Evolutionary conservation across 2,797 vertebrate genomes (phyloP), one percentile per base, ranked within the genome.

Genomic region (Emys orbicularis): DNA sequence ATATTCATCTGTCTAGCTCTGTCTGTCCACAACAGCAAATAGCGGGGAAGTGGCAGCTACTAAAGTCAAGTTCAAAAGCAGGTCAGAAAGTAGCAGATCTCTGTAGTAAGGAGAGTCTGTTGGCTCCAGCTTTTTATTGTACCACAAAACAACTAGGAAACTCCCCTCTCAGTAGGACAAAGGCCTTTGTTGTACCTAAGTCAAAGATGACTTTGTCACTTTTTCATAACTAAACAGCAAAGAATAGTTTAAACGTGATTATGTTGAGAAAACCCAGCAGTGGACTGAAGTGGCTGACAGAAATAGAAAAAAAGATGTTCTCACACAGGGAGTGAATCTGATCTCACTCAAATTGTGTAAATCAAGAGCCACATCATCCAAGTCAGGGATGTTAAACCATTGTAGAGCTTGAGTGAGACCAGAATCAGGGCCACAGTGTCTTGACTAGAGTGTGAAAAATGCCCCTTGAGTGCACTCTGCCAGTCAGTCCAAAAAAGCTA

Each of bases 41-140:
- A 61, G 53, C 44, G 68, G 68, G 81, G 89, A 61, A 84, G 80
- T 8, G n/a, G 84, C 79, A 88, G 44, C 65, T 97, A 91, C 90
- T 92, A 91, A 97, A 96, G 96, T 83, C 74, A 96, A 97, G 98
- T 98, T 98, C 98, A 98, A 96, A 95, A 94, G 95, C 97, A 97
- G 98, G 98, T 98, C 98, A 98, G 68, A 94, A 87, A 89, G 83
- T 44, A 92, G 93, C 83, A 96, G 94, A 84, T 76, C 44, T 95
- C 83, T 77, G 3, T 21, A 44, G 3, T 31, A 92, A 96, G 77
- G 86, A 93, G 56, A 68, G 88, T 81, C 23, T 5, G 50, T 0
- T 50, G 81, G 74, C 41, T 54, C 91, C 21, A 23, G 86, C 18
- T 52, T 41, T 34, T 56, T 72, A 37, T 44, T 74, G 47, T 47